Conservation (phyloP, 2,797 vertebrate genomes). For the Mastacembelus armatus region DNA sequence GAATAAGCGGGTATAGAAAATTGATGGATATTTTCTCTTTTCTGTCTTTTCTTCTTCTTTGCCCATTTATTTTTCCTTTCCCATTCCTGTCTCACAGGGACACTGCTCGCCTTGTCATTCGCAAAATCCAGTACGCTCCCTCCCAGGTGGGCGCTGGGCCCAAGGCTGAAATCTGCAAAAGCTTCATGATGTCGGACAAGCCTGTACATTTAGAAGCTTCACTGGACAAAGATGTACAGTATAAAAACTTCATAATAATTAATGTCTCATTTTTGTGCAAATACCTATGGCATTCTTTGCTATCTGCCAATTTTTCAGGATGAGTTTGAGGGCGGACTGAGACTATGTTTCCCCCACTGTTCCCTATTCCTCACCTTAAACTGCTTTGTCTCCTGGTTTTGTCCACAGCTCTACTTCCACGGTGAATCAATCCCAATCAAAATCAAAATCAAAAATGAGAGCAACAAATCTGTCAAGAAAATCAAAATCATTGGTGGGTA, state of each 20-base stretch:
- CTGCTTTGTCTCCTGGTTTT: slow-evolving; percentile 19
- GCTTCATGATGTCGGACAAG: slow-evolving; percentile 95
- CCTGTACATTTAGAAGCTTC: slow-evolving; percentile 89
- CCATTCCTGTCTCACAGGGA: slow-evolving; percentile 79
- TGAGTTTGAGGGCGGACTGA: neutral
- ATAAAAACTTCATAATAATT: slow-evolving; percentile 3
- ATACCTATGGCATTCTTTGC: neutral
- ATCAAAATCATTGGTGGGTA: slow-evolving; percentile 87
- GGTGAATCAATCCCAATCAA: slow-evolving; percentile 87
- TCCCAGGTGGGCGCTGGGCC: slow-evolving; percentile 77
- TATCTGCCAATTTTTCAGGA: neutral
- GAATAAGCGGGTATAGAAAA: too few relatives aligned
- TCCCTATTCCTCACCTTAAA: neutral
- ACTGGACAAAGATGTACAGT: slow-evolving; percentile 87
- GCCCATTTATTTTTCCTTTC: neutral
- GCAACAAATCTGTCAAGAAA: slow-evolving; percentile 92
- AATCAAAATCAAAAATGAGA: slow-evolving; percentile 91
- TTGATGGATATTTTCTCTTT: neutral
- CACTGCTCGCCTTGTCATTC: slow-evolving; percentile 87
- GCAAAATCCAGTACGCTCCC: slow-evolving; percentile 92
- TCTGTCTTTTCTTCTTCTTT: neutral
- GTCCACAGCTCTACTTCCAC: slow-evolving; percentile 88
- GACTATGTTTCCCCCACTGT: neutral
- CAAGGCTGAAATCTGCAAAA: slow-evolving; percentile 85
- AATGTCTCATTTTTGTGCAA: neutral